Conservation (phyloP, 2,113 vertebrate species). For the Podilymbus podiceps region DNA sequence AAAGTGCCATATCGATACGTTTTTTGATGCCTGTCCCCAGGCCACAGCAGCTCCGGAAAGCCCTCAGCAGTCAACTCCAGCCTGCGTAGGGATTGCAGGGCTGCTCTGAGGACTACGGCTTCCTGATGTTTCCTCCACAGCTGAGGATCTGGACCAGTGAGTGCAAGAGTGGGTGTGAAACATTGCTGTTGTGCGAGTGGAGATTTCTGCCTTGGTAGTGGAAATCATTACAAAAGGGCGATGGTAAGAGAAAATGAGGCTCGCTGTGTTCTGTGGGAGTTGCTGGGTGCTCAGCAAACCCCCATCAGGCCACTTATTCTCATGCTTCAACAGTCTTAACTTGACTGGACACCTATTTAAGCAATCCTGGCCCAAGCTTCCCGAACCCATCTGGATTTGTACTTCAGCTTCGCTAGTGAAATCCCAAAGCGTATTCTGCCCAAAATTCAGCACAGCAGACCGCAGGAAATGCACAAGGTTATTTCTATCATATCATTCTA, state of each 20-base stretch:
- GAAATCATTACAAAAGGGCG: background rate
- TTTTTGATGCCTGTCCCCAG: background rate
- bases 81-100: accelerated
- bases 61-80: background rate
- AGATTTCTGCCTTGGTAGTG: background rate
- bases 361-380: background rate
- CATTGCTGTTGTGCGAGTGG: background rate
- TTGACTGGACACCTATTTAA: background rate
- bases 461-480: background rate
- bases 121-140: background rate
- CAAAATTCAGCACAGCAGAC: background rate
- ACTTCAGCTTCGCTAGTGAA: background rate
- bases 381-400: background rate
- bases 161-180: background rate
- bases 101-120: background rate
- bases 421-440: background rate
- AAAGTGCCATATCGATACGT: no score
- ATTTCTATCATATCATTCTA: background rate
- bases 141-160: background rate
- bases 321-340: background rate
- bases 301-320: background rate
- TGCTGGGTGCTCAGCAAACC: background rate
- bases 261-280: background rate
- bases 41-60: background rate
- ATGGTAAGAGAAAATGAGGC: background rate